A percentile compares a stretch with the other conserved stretches of the same genome.
Evolutionary conservation across 2,888 invertebrate species (phyloP).

Genomic region (Calameuta filiformis): DNA sequence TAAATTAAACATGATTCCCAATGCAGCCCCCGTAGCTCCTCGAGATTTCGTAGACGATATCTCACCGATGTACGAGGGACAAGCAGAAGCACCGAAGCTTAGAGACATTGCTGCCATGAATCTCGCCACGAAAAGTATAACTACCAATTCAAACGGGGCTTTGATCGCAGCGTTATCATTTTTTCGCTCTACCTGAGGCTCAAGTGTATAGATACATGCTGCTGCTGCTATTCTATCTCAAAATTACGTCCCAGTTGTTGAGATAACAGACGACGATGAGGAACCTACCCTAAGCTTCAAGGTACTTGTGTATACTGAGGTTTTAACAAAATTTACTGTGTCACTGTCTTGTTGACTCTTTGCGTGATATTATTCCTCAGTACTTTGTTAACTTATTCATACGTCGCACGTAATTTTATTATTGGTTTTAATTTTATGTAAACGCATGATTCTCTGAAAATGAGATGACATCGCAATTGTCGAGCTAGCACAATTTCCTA

Average conservation of each 20-base stretch:
- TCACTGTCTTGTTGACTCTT: too few species aligned
- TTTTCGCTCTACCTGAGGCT: background rate
- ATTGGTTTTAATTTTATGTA: too few species aligned
- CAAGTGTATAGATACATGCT: background rate
- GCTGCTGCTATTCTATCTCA: too few species aligned
- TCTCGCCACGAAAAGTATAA: conserved; percentile 38
- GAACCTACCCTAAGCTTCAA: too few species aligned
- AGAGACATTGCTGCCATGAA: conserved; percentile 40
- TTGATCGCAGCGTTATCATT: background rate
- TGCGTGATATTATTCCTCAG: too few species aligned
- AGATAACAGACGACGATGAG: too few species aligned
- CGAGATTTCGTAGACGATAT: conserved; percentile 54
- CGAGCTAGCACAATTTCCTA: conserved; percentile 19
- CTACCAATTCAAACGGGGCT: conserved; percentile 24
- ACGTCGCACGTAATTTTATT: too few species aligned
- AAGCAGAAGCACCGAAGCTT: conserved; percentile 35
- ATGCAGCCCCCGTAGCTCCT: conserved; percentile 72
- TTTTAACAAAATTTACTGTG: too few species aligned
- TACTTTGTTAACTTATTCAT: too few species aligned
- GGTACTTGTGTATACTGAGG: too few species aligned
- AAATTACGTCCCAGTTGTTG: too few species aligned
- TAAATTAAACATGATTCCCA: conserved; percentile 68
- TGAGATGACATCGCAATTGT: conserved; percentile 20
- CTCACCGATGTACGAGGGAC: conserved; percentile 47
- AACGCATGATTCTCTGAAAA: background rate